Conservation (phyloP, 2,888 invertebrate genomes). For the Eutolmus rufibarbis region DNA sequence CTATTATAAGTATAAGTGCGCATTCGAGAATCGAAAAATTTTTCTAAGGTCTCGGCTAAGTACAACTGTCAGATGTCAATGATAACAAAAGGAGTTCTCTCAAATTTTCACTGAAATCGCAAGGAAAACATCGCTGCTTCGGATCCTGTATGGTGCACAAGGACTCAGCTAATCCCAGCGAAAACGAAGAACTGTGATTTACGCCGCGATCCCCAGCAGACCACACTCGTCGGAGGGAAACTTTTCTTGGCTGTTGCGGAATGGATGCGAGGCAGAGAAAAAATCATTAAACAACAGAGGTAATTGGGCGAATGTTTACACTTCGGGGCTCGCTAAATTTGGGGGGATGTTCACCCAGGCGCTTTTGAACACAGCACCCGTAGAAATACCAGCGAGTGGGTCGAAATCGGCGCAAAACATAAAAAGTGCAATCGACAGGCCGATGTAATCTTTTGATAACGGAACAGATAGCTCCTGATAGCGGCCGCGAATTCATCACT, state of each 20-base stretch:
- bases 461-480: neutral
- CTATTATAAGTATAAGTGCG: neutral
- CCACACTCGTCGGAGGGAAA: neutral
- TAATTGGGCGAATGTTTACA: neutral
- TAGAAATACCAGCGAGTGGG: neutral
- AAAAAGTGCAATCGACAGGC: neutral
- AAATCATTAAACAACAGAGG: conserved; percentile 4
- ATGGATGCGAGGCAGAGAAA: neutral
- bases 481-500: neutral
- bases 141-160: neutral
- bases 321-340: neutral
- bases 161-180: neutral
- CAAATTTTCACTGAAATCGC: neutral
- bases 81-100: neutral
- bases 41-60: neutral
- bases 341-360: neutral
- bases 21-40: neutral
- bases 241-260: neutral
- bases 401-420: neutral
- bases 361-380: neutral
- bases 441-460: neutral
- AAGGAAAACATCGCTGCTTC: neutral
- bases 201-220: neutral
- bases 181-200: neutral
- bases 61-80: neutral